Evolutionary conservation across 1,140 invertebrate species (phyloP), one percentile per base, ranked within the genome.

Genomic region (Papilio dardanus): DNA sequence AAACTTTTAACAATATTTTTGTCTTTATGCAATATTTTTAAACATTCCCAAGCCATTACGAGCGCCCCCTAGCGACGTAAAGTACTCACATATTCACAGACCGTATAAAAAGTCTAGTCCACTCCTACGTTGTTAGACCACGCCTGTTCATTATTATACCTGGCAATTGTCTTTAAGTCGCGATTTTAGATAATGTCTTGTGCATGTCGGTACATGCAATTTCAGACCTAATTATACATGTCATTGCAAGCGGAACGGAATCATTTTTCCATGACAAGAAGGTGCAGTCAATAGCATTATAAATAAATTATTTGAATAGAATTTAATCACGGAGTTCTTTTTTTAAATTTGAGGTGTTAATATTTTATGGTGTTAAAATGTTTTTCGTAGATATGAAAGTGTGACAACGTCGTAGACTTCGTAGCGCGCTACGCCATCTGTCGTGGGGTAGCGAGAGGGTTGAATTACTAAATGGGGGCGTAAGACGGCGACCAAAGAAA

Each of bases 341-440:
- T 24, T 5, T 10, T 28, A 4, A 7, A 28, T 4, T 46, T 46
- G 42, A 46, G 42, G 4, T 19, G 1, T 46, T 6, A 24, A 24
- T 68, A 69, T 50, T 65, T 12, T 24, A 37, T 69, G 31, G 67
- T 74, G 16, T 69, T 68, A 24, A 33, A 46, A 19, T 21, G 3
- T 71, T 71, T 46, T 30, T 10, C 37, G 12, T 30, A 46, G 24
- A 40, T 21, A 8, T 16, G 1, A 21, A 40, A 31, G 30, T 6
- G 24, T 69, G 8, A 31, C 30, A 65, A 35, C 19, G 14, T 67
- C 62, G 40, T 46, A 66, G 58, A 30, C 74, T 75, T 81, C 79
- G 80, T 81, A 82, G 79, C 76, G 58, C 16, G 75, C 78, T 84
- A 83, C 86, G 91, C 90, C 91, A 92, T 92, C 91, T 92, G 66